Base-by-base conservation (phyloP, 92 coral and sea anemone species). In the Zoanthus sociatus region DNA sequence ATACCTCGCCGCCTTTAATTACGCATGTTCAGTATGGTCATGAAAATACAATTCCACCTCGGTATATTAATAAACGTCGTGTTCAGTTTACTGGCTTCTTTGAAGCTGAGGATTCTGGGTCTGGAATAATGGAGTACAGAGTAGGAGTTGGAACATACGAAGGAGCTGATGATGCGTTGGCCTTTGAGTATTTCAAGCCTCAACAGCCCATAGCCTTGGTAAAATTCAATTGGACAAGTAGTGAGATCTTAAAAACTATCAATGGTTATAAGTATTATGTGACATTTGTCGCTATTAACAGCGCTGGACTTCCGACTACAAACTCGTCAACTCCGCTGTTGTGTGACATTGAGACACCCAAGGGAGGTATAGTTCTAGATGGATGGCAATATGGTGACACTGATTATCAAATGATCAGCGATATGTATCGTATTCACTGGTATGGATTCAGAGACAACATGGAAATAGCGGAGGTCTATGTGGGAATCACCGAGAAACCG, bases 301-400 rank as follows among this genome's bases (percentile, higher is more conserved):
- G 84, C 31, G 99, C 99, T 70, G 98, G 97, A 0, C 90, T 97
- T 44, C 84, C 94, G 48, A 74, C 89, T 13, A 90, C 94, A 56
- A 90, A 84, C 50, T 86, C 95, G 2, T 95, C 99, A 77, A 87
- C 91, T 5, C 94, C 98, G 15, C 73, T 96, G 18, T 48, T 94
- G 11, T 90, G 95, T 58, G 99, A 97, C 86, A 74, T 78, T 11
- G 98, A 97, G 42, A 86, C 96, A 42, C 99, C 99, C 7, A 83
- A 67, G 14, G 83, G 88, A 58, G 94, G 92, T 45, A 87, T 95
- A 66, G 92, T 97, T 8, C 78, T 93, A 44, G 98, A 97, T 84
- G 99, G 99, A 10, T 97, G 99, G 99, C 97, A 93, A 64, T 90
- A 89, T 66, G 90, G 88, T 44, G 98, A 97, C 83, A 92, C 95